Percentiles rank a stretch among this genome's conserved stretches.
Evolutionary conservation across 1,140 invertebrate genomes (phyloP).

Genomic region (Lordiphosa clarofinis): DNA sequence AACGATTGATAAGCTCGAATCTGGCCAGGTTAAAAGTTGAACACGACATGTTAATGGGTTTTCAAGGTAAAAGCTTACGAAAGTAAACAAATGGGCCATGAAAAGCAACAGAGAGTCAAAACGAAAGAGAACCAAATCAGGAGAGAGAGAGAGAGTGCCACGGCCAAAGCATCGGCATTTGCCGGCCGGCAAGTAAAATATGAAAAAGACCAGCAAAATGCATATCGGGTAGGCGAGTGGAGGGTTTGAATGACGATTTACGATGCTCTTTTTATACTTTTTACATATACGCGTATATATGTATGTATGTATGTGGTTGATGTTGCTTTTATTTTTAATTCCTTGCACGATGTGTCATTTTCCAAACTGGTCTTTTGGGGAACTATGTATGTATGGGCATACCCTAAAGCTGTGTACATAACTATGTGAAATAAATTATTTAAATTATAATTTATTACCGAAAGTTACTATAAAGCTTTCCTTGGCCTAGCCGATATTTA

Average conservation of each 20-base stretch:
- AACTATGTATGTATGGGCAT: not conserved
- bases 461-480: too few species aligned
- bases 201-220: conserved; percentile 11
- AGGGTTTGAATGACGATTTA: conserved; percentile 2
- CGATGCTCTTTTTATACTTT: conserved; percentile 19
- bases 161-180: conserved; percentile 29
- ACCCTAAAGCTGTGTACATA: too few species aligned
- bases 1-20: conserved; percentile 40
- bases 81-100: conserved; percentile 59
- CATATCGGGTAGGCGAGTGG: conserved; percentile 6
- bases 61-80: conserved; percentile 59
- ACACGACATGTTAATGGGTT: conserved; percentile 45
- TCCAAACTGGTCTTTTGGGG: not conserved
- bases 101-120: conserved; percentile 21
- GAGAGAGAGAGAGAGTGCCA: conserved; percentile 10
- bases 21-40: conserved; percentile 63
- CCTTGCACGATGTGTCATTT: conserved; percentile 44
- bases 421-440: too few species aligned
- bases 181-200: conserved; percentile 54
- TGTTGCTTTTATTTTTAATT: conserved; percentile 16
- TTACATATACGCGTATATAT: not conserved
- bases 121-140: conserved; percentile 1
- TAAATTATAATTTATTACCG: too few species aligned
- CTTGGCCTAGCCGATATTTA: too few species aligned
- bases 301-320: conserved; percentile 8